A percentile compares a stretch with the other conserved stretches of the same genome.
Conservation (phyloP, 2,113 vertebrate genomes). For the Petrocephalus microphthalmus region DNA sequence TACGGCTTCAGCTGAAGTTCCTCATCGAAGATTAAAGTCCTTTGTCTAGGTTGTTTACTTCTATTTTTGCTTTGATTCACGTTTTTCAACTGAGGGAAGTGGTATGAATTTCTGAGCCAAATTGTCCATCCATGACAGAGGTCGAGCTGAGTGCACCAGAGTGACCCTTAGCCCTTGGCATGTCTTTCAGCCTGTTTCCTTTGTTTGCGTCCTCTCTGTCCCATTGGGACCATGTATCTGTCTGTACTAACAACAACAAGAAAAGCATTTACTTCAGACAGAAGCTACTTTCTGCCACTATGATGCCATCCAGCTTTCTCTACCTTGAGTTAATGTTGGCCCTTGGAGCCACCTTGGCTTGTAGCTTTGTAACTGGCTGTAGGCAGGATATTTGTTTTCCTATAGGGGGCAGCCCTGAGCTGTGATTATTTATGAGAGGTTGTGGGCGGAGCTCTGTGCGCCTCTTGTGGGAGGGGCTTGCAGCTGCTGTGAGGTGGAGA, state of each 20-base stretch:
- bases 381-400: not conserved
- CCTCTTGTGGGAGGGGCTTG: not conserved
- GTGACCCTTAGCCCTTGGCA: conserved; percentile 29
- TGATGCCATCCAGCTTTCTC: not conserved
- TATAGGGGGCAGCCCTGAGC: not conserved
- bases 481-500: conserved; percentile 37
- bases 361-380: not conserved
- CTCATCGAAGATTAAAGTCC: not conserved
- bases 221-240: not conserved
- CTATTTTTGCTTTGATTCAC: not conserved
- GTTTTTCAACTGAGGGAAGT: not conserved
- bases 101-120: not conserved
- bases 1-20: not conserved
- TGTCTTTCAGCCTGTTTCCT: conserved; percentile 31
- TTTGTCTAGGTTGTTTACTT: not conserved
- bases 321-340: not conserved
- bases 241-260: not conserved
- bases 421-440: not conserved
- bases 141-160: not conserved
- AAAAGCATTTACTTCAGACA: not conserved
- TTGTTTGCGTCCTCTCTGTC: conserved; percentile 51
- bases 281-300: not conserved
- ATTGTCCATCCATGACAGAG: not conserved
- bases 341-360: not conserved
- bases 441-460: not conserved